Evolutionary conservation across 2,113 vertebrate genomes (phyloP), one percentile per base, ranked within the genome.

Genomic region (Pteruthius melanotis): DNA sequence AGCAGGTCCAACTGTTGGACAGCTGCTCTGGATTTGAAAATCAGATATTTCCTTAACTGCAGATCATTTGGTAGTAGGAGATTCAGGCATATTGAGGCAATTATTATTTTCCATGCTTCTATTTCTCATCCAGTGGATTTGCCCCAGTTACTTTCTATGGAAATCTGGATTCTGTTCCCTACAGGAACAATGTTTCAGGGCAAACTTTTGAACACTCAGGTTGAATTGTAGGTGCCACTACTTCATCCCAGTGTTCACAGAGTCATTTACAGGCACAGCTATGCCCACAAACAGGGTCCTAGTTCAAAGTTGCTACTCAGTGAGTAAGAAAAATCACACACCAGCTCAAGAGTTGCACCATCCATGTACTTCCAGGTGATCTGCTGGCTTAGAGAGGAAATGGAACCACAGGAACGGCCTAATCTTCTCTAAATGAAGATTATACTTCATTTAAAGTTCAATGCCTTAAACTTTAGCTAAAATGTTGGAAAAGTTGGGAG

Each of bases 21-120:
- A 56, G 94, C 77, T 94, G 91, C 83, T 94, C 60, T 40, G n/a
- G 49, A 66, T 74, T 66, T 42, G 72, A 66, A 86, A 90, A 42
- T 2, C 24, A 76, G 42, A 2, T 24, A 63, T 56, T 77, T 83
- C 59, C 50, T 93, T 64, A 75, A 75, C 15, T 75, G 50, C 1
- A 59, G 59, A 87, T 54, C 37, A 21, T 39, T 49, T 75, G 61
- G 39, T 12, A 53, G 53, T 2, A 64, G 72, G 40, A 74, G 15
- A 92, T 30, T 45, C 23, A 72, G 45, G 49, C 33, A 47, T 40
- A 64, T 69, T 90, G 49, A 80, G 20, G 76, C 26, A 92, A 86
- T 86, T 86, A 31, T 61, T 87, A 19, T 56, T 91, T 84, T 50
- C 84, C 70, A 69, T 9, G 28, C 26, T 31, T 11, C 1, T 19